A percentile compares a stretch with the other conserved stretches of the same genome.
Evolutionary conservation across 2,113 vertebrate genomes (phyloP).

Genomic region (Perca schrenkii): DNA sequence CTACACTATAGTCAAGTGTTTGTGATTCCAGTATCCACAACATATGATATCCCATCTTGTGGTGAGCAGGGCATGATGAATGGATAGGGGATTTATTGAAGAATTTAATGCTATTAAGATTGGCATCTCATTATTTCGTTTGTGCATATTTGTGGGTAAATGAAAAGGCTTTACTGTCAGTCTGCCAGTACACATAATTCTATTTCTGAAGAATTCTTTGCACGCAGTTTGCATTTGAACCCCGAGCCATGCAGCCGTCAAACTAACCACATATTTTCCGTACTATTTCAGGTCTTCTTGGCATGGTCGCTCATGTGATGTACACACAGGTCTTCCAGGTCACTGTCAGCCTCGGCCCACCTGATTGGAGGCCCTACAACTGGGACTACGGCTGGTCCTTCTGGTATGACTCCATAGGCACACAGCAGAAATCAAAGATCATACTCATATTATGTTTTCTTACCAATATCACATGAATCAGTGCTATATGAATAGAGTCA

Average conservation of each 20-base stretch:
- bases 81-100: background rate
- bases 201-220: background rate
- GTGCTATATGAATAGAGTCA: background rate
- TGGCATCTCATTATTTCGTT: background rate
- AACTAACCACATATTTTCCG: background rate
- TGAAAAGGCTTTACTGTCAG: background rate
- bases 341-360: conserved; percentile 90
- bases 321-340: conserved; percentile 94
- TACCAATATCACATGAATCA: background rate
- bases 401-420: conserved; percentile 83
- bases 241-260: background rate
- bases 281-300: conserved; percentile 87
- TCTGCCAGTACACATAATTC: background rate
- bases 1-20: background rate
- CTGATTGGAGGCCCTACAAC: conserved; percentile 92
- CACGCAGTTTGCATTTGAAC: background rate
- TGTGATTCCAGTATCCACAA: background rate
- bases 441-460: background rate
- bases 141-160: background rate
- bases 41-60: background rate
- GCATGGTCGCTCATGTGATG: conserved; percentile 96
- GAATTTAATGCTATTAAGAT: background rate
- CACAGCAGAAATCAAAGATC: background rate
- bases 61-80: no score
- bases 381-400: conserved; percentile 96